Evolutionary conservation across 2,797 vertebrate species (phyloP), one percentile per base, ranked within the genome.

Genomic region (Craterocephalus amniculus): DNA sequence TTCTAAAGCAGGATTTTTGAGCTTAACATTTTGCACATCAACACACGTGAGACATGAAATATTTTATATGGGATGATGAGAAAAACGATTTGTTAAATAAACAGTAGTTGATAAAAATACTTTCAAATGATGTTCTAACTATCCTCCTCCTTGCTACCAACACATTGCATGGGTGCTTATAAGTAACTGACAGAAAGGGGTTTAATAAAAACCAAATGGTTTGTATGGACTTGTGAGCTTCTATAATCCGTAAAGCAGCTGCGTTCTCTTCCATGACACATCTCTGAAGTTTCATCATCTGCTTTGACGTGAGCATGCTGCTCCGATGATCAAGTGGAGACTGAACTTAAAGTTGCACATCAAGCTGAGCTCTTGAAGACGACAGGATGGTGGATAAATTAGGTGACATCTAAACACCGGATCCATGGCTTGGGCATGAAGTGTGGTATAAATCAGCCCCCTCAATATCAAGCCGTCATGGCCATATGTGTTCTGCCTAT

Each of bases 391-490:
- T 10, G 72, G 84, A 88, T 89, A 78, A 88, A 91, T 88, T 81
- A 83, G 88, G 87, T 85, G 87, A 75, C 29, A 61, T 82, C 80
- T 85, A 89, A 91, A 87, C 81, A 79, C 66, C 38, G 13, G 75
- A 87, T 81, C 76, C 13, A 7, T 49, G 55, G 74, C 66, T 74
- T 4, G 67, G 72, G 80, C 87, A 87, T 31, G 49, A 8, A 85
- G 45, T 34, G 77, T 24, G 70, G 75, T 29, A 79, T 89, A 84
- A 91, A 91, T 92, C 89, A 90, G 36, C 20, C 43, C 29, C 18
- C 49, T 29, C 8, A 65, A 87, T 70, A 83, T 82, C 61, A 34
- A 48, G 38, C 61, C 67, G 64, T 72, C 79, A 55, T 29, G 58
- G 38, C 58, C 52, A 62, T 83, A 81, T 79, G 87, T 77, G 69